Conservation (phyloP, 2,113 vertebrate species). For the Clarias macrocephalus region DNA sequence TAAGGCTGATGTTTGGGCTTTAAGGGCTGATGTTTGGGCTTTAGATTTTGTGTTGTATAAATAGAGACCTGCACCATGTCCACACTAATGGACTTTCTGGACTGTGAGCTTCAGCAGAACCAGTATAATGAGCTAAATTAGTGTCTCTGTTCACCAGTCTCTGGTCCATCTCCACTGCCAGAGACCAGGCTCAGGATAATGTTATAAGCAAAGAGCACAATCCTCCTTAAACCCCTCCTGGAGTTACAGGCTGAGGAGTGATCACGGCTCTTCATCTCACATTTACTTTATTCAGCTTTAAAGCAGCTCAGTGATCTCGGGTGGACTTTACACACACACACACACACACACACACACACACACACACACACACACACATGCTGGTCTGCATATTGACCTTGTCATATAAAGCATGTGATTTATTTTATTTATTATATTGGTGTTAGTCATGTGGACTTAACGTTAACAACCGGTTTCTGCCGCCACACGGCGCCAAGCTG, state of each 20-base stretch:
- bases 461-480: no score
- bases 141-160: conserved; percentile 11
- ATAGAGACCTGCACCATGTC: neutral
- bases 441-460: neutral
- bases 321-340: no score
- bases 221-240: no score
- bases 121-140: conserved; percentile 21
- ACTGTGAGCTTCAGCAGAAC: conserved; percentile 2
- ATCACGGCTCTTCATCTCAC: neutral
- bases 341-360: no score
- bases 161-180: neutral
- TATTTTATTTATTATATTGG: neutral
- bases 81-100: neutral
- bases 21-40: no score
- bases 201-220: neutral
- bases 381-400: neutral
- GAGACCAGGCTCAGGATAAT: neutral
- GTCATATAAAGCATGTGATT: neutral
- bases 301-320: neutral
- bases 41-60: conserved; percentile 10
- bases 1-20: neutral
- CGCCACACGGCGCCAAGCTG: neutral
- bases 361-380: neutral
- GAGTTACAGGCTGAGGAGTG: neutral
- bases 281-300: neutral